These are phyloP conservation scores for Bilobella aurantiaca DNA, from an alignment of 1,140 invertebrate genomes.

Conservation along the genomic window DNA sequence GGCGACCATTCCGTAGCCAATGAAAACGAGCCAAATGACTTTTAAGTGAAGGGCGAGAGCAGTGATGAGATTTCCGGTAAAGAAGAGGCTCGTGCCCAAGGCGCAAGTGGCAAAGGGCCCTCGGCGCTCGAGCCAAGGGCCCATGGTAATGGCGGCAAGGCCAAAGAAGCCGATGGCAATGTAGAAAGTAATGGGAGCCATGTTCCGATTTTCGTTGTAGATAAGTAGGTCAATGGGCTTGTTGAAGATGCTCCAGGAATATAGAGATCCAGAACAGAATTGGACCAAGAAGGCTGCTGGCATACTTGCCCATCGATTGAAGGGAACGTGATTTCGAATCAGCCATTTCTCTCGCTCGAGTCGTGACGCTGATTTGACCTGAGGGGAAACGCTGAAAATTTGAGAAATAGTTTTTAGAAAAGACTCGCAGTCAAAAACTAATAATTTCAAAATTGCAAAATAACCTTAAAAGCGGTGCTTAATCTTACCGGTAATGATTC, in stretches of 20 bases:
- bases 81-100: conserved; percentile 17
- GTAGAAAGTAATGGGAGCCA: conserved; percentile 30
- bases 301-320: conserved; percentile 28
- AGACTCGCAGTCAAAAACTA: no score
- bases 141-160: conserved; percentile 19
- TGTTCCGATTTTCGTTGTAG: conserved; percentile 14
- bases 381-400: neutral
- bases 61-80: conserved; percentile 20
- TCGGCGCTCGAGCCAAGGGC: conserved; percentile 30
- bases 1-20: conserved; percentile 25
- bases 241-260: conserved; percentile 29
- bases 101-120: conserved; percentile 19
- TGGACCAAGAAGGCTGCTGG: conserved; percentile 29
- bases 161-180: conserved; percentile 26
- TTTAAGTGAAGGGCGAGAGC: conserved; percentile 21
- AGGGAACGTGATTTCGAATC: conserved; percentile 13
- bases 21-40: conserved; percentile 29
- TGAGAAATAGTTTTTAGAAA: no score
- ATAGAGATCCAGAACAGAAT: conserved; percentile 29
- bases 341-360: conserved; percentile 19
- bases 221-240: conserved; percentile 27
- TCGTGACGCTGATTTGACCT: conserved; percentile 6
- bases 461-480: no score
- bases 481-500: no score
- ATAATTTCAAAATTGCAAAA: no score